Evolutionary conservation across 2,797 vertebrate species (phyloP).

Genomic region (Acanthurus lineatus): DNA sequence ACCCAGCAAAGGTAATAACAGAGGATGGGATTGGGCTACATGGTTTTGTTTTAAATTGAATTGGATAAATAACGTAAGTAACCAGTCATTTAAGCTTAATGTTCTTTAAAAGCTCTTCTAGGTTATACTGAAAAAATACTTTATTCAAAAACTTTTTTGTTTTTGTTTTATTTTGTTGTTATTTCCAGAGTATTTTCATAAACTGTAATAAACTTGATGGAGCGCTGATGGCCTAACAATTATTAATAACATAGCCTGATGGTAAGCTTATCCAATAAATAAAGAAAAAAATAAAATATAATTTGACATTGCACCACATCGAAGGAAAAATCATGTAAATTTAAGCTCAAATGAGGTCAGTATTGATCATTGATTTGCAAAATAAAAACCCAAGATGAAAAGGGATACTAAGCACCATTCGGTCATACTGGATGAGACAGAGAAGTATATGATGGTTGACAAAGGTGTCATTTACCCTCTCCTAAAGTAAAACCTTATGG

Average conservation of each 20-base stretch:
- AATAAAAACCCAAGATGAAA: neutral
- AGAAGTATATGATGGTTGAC: neutral
- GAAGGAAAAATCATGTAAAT: neutral
- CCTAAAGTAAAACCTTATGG: neutral
- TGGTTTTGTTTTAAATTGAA: no score
- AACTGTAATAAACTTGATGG: no score
- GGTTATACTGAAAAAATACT: no score
- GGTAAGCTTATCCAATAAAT: no score
- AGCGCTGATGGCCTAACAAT: no score
- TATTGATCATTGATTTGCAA: neutral
- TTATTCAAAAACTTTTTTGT: neutral
- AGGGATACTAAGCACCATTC: neutral
- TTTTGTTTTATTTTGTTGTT: neutral
- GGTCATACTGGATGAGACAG: neutral
- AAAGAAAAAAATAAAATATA: neutral
- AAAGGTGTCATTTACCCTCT: neutral
- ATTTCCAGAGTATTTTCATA: no score
- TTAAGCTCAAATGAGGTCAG: neutral
- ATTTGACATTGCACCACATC: neutral
- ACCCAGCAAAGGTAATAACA: no score
- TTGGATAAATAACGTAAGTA: no score
- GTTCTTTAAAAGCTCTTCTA: no score
- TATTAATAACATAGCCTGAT: no score
- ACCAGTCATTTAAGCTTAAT: no score
- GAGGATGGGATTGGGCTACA: no score